A percentile compares a stretch with the other conserved stretches of the same genome.
phyloP scores from a whole-genome alignment of 2,888 invertebrate genomes.

The Aspidapion aeneum region DNA sequence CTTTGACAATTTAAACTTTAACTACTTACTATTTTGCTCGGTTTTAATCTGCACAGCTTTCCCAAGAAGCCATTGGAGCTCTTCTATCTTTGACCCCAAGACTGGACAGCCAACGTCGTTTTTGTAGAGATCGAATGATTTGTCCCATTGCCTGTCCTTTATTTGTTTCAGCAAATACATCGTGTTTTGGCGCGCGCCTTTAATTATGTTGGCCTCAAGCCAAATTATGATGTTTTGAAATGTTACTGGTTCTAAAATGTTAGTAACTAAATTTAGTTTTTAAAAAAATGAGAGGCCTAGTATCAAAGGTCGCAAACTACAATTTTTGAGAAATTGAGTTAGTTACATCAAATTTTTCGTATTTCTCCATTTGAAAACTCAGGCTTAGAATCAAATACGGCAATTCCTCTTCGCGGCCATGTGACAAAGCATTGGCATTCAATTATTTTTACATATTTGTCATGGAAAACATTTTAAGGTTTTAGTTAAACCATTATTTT shows the following conservation, averaged over 20 bases:
- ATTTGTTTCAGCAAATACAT: conserved; percentile 69
- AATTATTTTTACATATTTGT: no score
- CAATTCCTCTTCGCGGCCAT: no score
- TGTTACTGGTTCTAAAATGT: conserved; percentile 68
- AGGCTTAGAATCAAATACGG: no score
- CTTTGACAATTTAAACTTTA: no score
- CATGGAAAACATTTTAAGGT: no score
- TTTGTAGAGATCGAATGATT: conserved; percentile 70
- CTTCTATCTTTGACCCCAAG: conserved; percentile 58
- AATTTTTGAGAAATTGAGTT: no score
- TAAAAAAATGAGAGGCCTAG: no score
- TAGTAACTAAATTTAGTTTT: conserved; percentile 17
- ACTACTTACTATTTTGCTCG: conserved; percentile 65
- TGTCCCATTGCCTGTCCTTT: conserved; percentile 64
- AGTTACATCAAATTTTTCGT: no score
- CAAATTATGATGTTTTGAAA: conserved; percentile 80
- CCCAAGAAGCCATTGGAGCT: conserved; percentile 82
- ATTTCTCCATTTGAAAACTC: no score
- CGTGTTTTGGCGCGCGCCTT: conserved; percentile 81
- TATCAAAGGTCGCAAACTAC: no score
- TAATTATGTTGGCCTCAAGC: conserved; percentile 93
- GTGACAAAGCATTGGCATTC: no score
- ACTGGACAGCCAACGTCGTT: conserved; percentile 70
- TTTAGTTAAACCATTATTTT: no score
- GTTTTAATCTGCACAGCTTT: conserved; percentile 82